Evolutionary conservation across 1,140 invertebrate species (phyloP).

Genomic region (Papilio helenus): DNA sequence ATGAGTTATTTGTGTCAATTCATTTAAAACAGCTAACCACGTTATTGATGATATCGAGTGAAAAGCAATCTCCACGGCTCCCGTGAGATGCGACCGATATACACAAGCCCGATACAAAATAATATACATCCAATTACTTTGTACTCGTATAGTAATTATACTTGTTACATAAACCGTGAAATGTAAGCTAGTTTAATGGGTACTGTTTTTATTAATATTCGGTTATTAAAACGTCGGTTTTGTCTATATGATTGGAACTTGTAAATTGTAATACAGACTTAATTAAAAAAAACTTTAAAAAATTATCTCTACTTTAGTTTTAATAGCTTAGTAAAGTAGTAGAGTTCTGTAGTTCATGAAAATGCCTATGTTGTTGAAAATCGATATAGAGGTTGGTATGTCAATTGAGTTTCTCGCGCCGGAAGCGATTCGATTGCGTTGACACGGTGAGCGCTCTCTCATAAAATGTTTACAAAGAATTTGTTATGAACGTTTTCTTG

Average conservation of each 20-base stretch:
- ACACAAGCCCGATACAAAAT: background rate
- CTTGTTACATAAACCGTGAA: background rate
- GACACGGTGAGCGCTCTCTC: background rate
- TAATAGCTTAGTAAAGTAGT: background rate
- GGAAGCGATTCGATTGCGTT: background rate
- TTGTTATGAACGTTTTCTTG: background rate
- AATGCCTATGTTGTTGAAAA: background rate
- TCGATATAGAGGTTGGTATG: background rate
- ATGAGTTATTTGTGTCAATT: background rate
- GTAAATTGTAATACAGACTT: no score
- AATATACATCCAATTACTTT: constrained; percentile 5
- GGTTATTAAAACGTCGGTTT: no score
- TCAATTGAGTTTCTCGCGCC: background rate
- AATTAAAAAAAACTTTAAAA: no score
- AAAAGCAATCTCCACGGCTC: background rate
- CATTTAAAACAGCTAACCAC: background rate
- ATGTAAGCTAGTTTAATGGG: background rate
- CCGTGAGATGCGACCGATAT: background rate
- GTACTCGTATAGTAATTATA: background rate
- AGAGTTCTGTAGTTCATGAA: background rate
- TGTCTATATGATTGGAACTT: no score
- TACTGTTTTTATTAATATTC: background rate
- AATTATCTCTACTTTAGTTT: no score
- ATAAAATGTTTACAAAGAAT: background rate
- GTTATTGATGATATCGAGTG: background rate